phyloP scores from a whole-genome alignment of 2,888 invertebrate species.

The Drosophila nr. perissopoda region DNA sequence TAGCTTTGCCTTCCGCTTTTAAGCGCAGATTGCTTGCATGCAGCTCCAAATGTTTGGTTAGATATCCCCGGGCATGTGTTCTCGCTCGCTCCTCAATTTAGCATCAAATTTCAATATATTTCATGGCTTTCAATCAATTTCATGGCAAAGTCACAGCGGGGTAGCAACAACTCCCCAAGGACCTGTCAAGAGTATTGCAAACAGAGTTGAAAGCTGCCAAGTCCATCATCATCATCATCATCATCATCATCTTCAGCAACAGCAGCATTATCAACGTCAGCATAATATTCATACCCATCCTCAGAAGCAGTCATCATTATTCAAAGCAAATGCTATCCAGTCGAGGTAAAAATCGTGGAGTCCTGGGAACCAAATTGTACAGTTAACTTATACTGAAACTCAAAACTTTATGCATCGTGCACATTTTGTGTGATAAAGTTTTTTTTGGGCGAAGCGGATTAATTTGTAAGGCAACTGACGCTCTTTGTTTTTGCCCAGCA shows the following conservation, averaged over 20 bases:
- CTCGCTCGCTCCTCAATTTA: conserved; percentile 26
- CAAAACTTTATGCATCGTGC: conserved; percentile 53
- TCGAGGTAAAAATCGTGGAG: conserved; percentile 24
- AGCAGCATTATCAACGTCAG: conserved; percentile 20
- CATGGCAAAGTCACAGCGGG: conserved; percentile 57
- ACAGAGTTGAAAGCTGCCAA: conserved; percentile 52
- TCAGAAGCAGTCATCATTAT: conserved; percentile 28
- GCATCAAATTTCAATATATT: conserved; percentile 78
- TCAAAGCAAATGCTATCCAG: conserved; percentile 26
- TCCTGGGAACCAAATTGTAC: conserved; percentile 18
- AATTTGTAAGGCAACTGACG: conserved; percentile 64
- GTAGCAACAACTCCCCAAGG: conserved; percentile 64
- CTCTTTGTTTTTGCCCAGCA: conserved; percentile 39
- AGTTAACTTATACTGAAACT: conserved; percentile 31
- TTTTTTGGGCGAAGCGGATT: conserved; percentile 64
- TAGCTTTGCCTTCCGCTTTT: conserved; percentile 13
- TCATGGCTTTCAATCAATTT: conserved; percentile 80
- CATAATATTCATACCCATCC: conserved; percentile 16
- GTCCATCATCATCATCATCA: conserved; percentile 44
- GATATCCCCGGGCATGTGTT: conserved; percentile 8
- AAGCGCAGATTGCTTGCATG: conserved; percentile 29
- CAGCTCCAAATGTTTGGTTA: conserved; percentile 33
- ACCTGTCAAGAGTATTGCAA: conserved; percentile 74
- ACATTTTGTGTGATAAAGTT: conserved; percentile 55
- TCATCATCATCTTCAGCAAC: conserved; percentile 9